Evolutionary conservation across 2,797 vertebrate genomes (phyloP), one percentile per base, ranked within the genome.

Genomic region (Xiphophorus birchmanni): DNA sequence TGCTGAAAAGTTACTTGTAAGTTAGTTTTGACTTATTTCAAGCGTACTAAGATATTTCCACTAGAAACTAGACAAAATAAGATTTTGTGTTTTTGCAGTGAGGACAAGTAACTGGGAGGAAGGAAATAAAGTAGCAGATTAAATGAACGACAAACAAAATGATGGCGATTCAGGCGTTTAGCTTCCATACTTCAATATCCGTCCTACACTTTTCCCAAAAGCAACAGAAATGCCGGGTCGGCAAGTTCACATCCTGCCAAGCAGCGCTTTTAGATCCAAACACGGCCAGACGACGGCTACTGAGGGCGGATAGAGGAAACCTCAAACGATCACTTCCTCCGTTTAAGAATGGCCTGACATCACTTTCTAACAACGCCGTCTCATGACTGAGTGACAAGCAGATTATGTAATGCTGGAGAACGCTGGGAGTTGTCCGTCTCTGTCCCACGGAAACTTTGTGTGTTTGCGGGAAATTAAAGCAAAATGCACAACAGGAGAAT

Each of bases 281-380:
- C 23, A n/a, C 63, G 35, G 29, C 35, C 82, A 89, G 91, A 84
- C 85, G 45, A 35, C 45, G 72, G 88, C 82, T 81, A 74, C 80
- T 75, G 58, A 52, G 83, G 74, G 74, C 50, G 80, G 88, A 76
- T 80, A 75, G 86, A 89, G 95, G 93, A 95, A 95, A 94, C 88
- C 86, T 80, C 77, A 88, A 91, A 90, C 80, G 77, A 93, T 88
- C 79, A 67, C 90, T 94, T 96, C 93, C 91, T 77, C 85, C 79
- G 78, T 92, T 89, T 89, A 91, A 91, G 93, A 94, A 94, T 88
- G 86, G 90, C 73, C 86, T 85, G 83, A 91, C 91, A 91, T 92
- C 88, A 92, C 89, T 88, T 93, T 93, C 81, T 89, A 85, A 84
- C 81, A 85, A 79, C 79, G 32, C 0, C 29, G 75, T 84, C 76